Evolutionary conservation across 2,888 invertebrate genomes (phyloP), one percentile per base, ranked within the genome.

Genomic region (Orthonevra nobilis): DNA sequence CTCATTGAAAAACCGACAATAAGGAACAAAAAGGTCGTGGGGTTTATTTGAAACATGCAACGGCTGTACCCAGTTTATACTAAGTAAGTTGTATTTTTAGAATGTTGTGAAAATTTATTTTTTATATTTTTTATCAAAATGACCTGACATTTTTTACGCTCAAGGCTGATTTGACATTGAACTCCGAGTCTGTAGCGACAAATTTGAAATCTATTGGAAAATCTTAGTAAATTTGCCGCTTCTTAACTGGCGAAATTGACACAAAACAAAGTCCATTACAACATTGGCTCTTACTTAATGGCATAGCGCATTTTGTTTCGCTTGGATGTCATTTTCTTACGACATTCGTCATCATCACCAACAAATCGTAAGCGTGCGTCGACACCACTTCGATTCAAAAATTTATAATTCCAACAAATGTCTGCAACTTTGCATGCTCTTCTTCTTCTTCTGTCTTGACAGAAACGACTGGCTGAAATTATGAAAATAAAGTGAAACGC

Each of bases 401-500:
- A 54, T 60, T 54, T 42, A 28, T n/a, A n/a, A n/a, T 36, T 50
- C 28, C 34, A 32, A 46, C 20, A 26, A 64, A 58, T 20, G 38
- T 58, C 48, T 50, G 46, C 40, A 73, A 46, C 26, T 54, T 64
- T 17, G 26, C 60, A 68, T 68, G 40, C 34, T 40, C 9, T 34
- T 12, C 26, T 9, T 2, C 34, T 19, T 26, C 38, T 12, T 20
- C 3, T 12, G 17, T 17, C 10, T 7, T 32, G 0, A n/a, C 34
- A 42, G 14, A 48, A 6, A 12, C 2, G n/a, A n/a, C n/a, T n/a
- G n/a, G n/a, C n/a, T n/a, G n/a, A n/a, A n/a, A n/a, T n/a, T n/a
- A n/a, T n/a, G n/a, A n/a, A n/a, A 26, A 50, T 68, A 46, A 72
- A 79, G 79, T 79, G 72, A 79, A 79, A 79, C 60, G 56, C 66